Conservation (phyloP, 2,797 vertebrate genomes). For the Meriones psammophilus region DNA sequence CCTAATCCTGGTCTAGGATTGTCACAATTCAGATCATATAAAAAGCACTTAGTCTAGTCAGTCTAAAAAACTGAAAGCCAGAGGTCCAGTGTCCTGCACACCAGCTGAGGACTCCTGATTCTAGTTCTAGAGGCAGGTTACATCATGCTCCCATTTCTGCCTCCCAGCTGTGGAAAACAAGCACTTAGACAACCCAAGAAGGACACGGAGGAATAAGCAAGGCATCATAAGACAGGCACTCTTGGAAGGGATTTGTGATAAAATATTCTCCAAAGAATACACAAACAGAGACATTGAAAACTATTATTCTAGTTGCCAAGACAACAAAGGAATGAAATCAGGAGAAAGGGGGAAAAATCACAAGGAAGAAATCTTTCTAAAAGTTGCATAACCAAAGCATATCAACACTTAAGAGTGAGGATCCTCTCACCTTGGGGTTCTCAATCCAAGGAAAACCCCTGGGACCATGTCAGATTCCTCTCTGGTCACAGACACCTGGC, state of each 20-base stretch:
- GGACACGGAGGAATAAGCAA: constrained; percentile 45
- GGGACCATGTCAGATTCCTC: background rate
- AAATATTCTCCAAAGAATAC: constrained; percentile 80
- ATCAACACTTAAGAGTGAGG: background rate
- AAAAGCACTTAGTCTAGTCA: constrained; percentile 17
- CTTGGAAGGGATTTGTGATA: constrained; percentile 72
- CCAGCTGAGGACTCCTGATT: background rate
- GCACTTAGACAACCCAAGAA: background rate
- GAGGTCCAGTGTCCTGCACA: background rate
- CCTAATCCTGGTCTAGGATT: constrained; percentile 79
- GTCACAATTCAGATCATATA: background rate
- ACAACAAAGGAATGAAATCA: constrained; percentile 77
- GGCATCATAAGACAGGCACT: constrained; percentile 57
- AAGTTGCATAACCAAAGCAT: constrained; percentile 33
- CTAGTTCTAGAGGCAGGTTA: background rate
- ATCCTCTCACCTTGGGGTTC: background rate
- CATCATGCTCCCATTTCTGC: constrained; percentile 15
- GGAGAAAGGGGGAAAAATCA: background rate
- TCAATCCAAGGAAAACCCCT: background rate
- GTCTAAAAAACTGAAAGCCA: constrained; percentile 6
- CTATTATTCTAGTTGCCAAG: constrained; percentile 81
- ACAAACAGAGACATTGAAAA: constrained; percentile 73
- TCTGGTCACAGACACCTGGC: constrained; percentile 36
- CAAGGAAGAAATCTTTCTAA: constrained; percentile 51
- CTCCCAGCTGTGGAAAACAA: constrained; percentile 53